Evolutionary conservation across 2,888 invertebrate species (phyloP).

Genomic region (Tenodera sinensis): DNA sequence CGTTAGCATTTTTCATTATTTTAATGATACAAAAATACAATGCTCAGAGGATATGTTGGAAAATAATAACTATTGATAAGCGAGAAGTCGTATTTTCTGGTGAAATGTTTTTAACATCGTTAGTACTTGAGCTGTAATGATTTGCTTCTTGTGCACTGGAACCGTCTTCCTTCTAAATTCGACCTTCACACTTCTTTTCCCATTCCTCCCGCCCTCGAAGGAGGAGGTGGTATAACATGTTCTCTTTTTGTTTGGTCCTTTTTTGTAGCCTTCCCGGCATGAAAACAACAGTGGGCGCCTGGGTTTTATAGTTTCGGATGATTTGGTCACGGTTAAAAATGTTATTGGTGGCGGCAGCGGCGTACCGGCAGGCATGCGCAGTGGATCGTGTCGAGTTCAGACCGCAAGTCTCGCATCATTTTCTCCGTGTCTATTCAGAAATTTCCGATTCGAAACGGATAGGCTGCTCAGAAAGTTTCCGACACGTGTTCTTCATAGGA

Average conservation of each 20-base stretch:
- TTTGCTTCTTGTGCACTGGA: not conserved
- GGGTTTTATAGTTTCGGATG: constrained; percentile 13
- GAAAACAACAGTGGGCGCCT: constrained; percentile 6
- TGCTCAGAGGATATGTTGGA: too few relatives aligned
- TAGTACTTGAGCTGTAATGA: not conserved
- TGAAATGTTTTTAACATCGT: not conserved
- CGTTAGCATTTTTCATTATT: too few relatives aligned
- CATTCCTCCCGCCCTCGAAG: not conserved
- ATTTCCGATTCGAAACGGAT: not conserved
- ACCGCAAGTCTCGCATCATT: not conserved
- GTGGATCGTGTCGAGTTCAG: not conserved
- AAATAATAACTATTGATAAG: too few relatives aligned
- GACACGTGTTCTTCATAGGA: not conserved
- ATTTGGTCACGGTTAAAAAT: constrained; percentile 17
- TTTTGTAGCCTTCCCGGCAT: not conserved
- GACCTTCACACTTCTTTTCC: constrained; percentile 8
- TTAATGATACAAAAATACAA: too few relatives aligned
- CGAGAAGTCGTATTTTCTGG: too few relatives aligned
- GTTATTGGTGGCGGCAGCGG: constrained; percentile 5
- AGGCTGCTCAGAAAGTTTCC: not conserved
- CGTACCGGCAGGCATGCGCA: not conserved
- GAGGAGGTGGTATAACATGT: constrained; percentile 1
- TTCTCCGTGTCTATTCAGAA: not conserved
- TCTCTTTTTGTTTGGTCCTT: not conserved
- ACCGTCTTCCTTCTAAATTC: not conserved